phyloP scores from a whole-genome alignment of 2,888 invertebrate species.

The Chrysolina americana region DNA sequence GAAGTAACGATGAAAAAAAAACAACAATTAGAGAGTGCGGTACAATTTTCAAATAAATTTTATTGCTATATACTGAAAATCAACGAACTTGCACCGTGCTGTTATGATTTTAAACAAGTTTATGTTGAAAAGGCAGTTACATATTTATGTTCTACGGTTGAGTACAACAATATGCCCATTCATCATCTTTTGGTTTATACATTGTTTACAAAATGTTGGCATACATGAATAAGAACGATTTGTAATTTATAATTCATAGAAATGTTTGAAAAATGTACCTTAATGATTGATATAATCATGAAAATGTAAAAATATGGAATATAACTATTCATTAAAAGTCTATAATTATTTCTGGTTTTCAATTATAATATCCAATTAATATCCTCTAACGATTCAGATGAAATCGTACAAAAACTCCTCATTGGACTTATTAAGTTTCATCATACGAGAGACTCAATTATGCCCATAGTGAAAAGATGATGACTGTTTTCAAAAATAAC shows the following conservation, averaged over 20 bases:
- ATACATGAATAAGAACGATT: not conserved
- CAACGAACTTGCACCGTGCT: not conserved
- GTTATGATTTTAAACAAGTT: not conserved
- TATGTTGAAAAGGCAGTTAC: not conserved
- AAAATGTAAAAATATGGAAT: conserved; percentile 55
- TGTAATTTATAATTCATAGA: conserved; percentile 16
- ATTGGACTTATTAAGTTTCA: conserved; percentile 7
- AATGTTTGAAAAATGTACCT: conserved; percentile 43
- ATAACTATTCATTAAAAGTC: conserved; percentile 53
- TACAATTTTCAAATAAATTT: not conserved
- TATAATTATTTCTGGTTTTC: conserved; percentile 47
- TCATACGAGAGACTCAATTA: not conserved
- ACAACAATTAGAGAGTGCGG: not conserved
- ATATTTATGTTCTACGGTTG: not conserved
- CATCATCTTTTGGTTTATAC: not conserved
- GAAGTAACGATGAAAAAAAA: not conserved
- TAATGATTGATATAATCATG: conserved; percentile 51
- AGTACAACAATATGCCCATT: not conserved
- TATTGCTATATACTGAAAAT: not conserved
- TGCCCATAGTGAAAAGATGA: too few relatives aligned
- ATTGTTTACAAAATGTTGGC: not conserved
- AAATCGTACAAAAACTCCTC: not conserved
- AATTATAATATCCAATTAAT: conserved; percentile 43
- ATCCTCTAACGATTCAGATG: not conserved
- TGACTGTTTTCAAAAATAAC: too few relatives aligned